Percentiles rank a stretch among this genome's conserved stretches.
phyloP scores from a whole-genome alignment of 1,140 invertebrate species.

The Tetramorium alpestre region DNA sequence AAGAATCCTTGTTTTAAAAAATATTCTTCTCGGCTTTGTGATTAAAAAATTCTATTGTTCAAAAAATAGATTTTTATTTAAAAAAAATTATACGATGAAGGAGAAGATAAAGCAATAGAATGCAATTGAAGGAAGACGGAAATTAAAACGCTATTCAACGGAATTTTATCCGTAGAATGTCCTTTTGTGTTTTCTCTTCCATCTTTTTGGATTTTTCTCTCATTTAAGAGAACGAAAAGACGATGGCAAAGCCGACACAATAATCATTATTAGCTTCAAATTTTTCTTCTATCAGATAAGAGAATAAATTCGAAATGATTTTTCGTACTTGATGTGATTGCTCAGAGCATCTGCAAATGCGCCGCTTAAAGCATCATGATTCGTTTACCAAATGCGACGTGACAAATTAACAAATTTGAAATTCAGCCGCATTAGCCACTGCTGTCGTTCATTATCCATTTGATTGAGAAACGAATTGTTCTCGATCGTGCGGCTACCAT shows the following conservation, averaged over 20 bases:
- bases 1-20: not conserved
- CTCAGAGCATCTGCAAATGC: not conserved
- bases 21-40: not conserved
- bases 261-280: constrained; percentile 59
- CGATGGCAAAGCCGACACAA: constrained; percentile 40
- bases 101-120: not conserved
- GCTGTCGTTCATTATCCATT: not conserved
- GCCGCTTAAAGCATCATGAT: not conserved
- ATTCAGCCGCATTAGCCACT: not conserved
- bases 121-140: constrained; percentile 21
- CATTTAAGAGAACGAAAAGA: constrained; percentile 63
- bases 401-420: not conserved
- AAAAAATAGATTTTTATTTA: not conserved
- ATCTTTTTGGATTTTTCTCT: constrained; percentile 57
- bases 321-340: not conserved
- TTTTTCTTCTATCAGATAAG: constrained; percentile 63
- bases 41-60: not conserved
- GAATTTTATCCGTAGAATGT: constrained; percentile 13
- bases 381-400: not conserved
- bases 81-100: constrained; percentile 3
- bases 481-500: not conserved
- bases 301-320: constrained; percentile 34
- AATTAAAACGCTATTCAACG: constrained; percentile 63
- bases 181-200: constrained; percentile 30
- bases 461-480: constrained; percentile 26